Conservation (phyloP, 2,888 invertebrate species). For the Nymphalis c-album region DNA sequence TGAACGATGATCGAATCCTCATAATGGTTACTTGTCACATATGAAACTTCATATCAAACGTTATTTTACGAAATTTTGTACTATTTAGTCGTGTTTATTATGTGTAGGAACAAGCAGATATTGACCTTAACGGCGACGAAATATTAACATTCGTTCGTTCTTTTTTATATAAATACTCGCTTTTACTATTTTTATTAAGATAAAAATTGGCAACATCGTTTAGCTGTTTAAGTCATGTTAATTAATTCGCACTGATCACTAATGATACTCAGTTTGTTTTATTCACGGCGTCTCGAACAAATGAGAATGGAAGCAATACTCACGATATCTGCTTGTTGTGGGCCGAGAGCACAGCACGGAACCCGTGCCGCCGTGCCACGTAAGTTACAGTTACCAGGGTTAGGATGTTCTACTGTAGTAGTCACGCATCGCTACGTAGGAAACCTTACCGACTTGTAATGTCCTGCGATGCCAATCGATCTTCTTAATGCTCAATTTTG, state of each 20-base stretch:
- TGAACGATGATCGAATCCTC: slow-evolving; percentile 69
- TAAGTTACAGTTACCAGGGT: slow-evolving; percentile 76
- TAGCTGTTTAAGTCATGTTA: slow-evolving; percentile 12
- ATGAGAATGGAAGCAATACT: slow-evolving; percentile 28
- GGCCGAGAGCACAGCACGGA: background rate
- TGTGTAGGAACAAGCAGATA: slow-evolving; percentile 37
- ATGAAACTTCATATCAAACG: slow-evolving; percentile 70
- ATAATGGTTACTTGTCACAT: slow-evolving; percentile 68
- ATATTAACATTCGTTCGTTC: slow-evolving; percentile 8
- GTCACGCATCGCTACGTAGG: slow-evolving; percentile 63
- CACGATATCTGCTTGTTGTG: slow-evolving; percentile 34
- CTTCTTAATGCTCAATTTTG: slow-evolving; percentile 79
- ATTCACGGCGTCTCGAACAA: slow-evolving; percentile 26
- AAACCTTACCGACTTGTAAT: slow-evolving; percentile 57
- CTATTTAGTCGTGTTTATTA: slow-evolving; percentile 40
- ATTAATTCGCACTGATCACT: slow-evolving; percentile 10
- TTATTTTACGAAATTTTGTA: slow-evolving; percentile 51
- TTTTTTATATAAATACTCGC: slow-evolving; percentile 30
- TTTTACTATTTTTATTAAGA: slow-evolving; percentile 21
- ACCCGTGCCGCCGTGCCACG: slow-evolving; percentile 17
- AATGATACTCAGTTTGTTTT: slow-evolving; percentile 18
- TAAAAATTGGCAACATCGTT: slow-evolving; percentile 11
- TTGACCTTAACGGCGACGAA: slow-evolving; percentile 14
- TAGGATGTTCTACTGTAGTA: slow-evolving; percentile 67
- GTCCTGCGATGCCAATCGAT: slow-evolving; percentile 70